phyloP scores from a whole-genome alignment of 2,797 vertebrate genomes.

The Hydrocynus forskahlii region DNA sequence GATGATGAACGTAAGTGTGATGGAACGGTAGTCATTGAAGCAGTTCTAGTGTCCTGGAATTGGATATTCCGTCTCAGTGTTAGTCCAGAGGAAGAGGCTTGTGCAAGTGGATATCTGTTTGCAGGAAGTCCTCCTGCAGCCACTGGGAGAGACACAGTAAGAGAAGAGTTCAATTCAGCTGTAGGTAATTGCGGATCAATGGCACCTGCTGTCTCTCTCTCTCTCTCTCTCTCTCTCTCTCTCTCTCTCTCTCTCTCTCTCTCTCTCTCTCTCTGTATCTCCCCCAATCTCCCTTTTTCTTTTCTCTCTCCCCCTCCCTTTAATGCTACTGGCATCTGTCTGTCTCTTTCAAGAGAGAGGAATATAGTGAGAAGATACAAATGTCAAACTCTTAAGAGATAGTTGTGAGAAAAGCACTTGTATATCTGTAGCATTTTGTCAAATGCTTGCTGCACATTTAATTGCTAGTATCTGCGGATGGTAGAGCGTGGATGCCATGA shows the following conservation, averaged over 20 bases:
- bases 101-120: slow-evolving; percentile 21
- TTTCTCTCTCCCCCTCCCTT: no score
- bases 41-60: no score
- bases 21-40: no score
- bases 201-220: slow-evolving; percentile 34
- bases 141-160: slow-evolving; percentile 5
- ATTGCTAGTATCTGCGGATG: not conserved
- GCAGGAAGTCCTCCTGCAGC: slow-evolving; percentile 9
- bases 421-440: slow-evolving; percentile 11
- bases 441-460: not conserved
- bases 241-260: not conserved
- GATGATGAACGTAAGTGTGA: no score
- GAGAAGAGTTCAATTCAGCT: slow-evolving; percentile 31
- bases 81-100: slow-evolving; percentile 2
- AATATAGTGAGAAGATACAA: not conserved
- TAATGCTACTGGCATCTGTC: not conserved
- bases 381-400: not conserved
- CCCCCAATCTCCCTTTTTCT: no score
- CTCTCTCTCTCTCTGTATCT: not conserved
- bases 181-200: slow-evolving; percentile 54
- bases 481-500: not conserved
- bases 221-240: not conserved
- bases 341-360: not conserved
- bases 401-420: not conserved
- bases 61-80: not conserved